Evolutionary conservation across 2,888 invertebrate genomes (phyloP).

Genomic region (Caenorhabditis plicata): DNA sequence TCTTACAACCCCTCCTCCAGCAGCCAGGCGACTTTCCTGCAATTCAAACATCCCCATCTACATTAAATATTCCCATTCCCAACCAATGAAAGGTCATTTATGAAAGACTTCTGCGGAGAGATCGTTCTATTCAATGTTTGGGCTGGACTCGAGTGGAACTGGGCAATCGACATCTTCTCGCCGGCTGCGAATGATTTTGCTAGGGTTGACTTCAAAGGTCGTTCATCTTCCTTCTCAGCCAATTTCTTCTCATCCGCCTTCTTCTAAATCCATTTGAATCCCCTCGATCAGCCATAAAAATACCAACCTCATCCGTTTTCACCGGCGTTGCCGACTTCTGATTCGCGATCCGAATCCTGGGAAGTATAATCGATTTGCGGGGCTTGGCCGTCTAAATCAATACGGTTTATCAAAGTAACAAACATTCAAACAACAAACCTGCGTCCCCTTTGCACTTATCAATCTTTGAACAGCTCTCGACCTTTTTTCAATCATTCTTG

Average conservation of each 20-base stretch:
- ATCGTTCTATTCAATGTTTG: too few relatives aligned
- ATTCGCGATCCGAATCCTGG: too few relatives aligned
- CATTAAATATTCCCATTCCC: too few relatives aligned
- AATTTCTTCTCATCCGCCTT: neutral
- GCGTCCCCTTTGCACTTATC: slow-evolving; percentile 12
- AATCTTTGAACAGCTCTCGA: slow-evolving; percentile 9
- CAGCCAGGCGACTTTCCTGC: too few relatives aligned
- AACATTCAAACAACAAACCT: too few relatives aligned
- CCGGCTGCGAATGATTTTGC: slow-evolving; percentile 9
- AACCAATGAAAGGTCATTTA: too few relatives aligned
- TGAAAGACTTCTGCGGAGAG: too few relatives aligned
- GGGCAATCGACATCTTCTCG: slow-evolving; percentile 10
- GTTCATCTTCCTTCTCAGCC: slow-evolving; percentile 1
- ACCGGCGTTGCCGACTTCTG: neutral
- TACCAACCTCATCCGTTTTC: neutral
- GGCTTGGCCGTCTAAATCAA: slow-evolving; percentile 8
- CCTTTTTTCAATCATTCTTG: slow-evolving; percentile 19
- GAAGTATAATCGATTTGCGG: slow-evolving; percentile 6
- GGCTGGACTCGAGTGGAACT: slow-evolving; percentile 7
- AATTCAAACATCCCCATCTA: too few relatives aligned
- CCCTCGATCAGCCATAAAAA: neutral
- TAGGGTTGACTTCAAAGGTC: slow-evolving; percentile 18
- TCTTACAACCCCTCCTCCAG: too few relatives aligned
- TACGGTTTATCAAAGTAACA: too few relatives aligned
- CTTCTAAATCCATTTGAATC: neutral